These are phyloP conservation scores for Salvelinus alpinus DNA, from an alignment of 2,113 vertebrate species.

Conservation along the genomic window DNA sequence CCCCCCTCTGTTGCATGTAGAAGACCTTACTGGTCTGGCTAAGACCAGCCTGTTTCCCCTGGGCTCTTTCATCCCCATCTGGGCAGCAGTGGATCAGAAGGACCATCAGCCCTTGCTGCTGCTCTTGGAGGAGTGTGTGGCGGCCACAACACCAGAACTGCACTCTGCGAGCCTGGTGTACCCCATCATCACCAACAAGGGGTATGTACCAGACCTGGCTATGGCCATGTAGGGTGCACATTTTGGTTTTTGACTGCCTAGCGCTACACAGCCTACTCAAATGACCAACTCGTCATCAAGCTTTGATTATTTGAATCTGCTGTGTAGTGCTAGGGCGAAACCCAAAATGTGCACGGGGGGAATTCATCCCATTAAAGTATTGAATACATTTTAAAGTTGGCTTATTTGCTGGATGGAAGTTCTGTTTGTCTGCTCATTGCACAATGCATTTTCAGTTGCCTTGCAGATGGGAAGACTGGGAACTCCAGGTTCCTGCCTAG, in stretches of 20 bases:
- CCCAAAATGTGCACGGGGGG: no score
- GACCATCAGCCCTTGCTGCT: conserved; percentile 74
- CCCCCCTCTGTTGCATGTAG: conserved; percentile 38
- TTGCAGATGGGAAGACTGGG: conserved; percentile 62
- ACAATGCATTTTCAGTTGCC: conserved; percentile 65
- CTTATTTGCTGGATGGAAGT: no score
- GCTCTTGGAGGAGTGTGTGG: conserved; percentile 75
- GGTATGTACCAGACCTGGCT: conserved; percentile 48
- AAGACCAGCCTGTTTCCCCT: conserved; percentile 59
- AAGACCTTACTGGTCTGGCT: conserved; percentile 56
- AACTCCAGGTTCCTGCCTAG: conserved; percentile 70
- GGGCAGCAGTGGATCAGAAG: conserved; percentile 68
- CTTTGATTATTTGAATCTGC: no score
- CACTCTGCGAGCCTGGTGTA: conserved; percentile 38
- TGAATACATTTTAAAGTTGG: no score
- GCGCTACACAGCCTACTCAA: no score
- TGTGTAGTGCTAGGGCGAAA: no score
- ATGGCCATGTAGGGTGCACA: no score
- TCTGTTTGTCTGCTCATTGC: no score
- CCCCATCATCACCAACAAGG: conserved; percentile 73
- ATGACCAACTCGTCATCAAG: no score
- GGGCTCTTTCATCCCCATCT: conserved; percentile 73
- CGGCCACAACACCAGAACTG: conserved; percentile 52
- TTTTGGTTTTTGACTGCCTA: no score
- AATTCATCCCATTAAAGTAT: no score